Base-by-base conservation (phyloP, 2,797 vertebrate species). In the Scleropages formosus region DNA sequence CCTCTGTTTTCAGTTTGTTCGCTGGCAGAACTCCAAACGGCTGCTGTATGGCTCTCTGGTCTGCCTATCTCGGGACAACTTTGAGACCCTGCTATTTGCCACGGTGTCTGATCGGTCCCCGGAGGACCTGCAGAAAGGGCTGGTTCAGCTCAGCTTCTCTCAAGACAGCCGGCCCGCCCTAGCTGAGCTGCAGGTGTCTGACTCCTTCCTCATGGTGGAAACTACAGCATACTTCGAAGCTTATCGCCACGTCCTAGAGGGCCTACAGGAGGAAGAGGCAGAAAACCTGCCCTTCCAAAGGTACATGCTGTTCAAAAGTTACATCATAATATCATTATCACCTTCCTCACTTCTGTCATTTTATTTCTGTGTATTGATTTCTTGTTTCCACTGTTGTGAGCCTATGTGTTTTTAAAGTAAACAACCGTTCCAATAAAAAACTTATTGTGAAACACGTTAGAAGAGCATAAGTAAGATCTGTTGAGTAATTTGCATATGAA, bases 211-310 rank as follows among this genome's bases (percentile, higher is more conserved):
- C 61, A 98, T 98, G 96, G 93, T 98, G 47, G 96, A 99, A 85
- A 97, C 95, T 67, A 92, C 94, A 0, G 96, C 96, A 31, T 99
- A 96, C 83, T 99, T 98, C 84, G 96, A 98, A 81, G 96, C 96
- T 68, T 98, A 97, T 82, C 88, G 92, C 0, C 94, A 97, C 10
- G 96, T 98, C 73, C 83, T 99, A 0, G 93, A 96, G 79, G 96
- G 95, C 8, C 86, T 98, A 22, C 90, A 96, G 86, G 93, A 96
- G 82, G 87, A 91, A 79, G 77, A 76, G 16, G 93, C 91, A 77
- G 89, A 93, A 46, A 88, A 92, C 4, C 76, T 98, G 71, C 96
- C 97, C 3, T 99, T 99, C 86, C 94, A 96, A 86, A 96, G 91
- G 89, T 93, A 68, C 47, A 61, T n/a, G n/a, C 72, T n/a, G 27